phyloP scores from a whole-genome alignment of 2,113 vertebrate genomes.

The Apodemus sylvaticus region DNA sequence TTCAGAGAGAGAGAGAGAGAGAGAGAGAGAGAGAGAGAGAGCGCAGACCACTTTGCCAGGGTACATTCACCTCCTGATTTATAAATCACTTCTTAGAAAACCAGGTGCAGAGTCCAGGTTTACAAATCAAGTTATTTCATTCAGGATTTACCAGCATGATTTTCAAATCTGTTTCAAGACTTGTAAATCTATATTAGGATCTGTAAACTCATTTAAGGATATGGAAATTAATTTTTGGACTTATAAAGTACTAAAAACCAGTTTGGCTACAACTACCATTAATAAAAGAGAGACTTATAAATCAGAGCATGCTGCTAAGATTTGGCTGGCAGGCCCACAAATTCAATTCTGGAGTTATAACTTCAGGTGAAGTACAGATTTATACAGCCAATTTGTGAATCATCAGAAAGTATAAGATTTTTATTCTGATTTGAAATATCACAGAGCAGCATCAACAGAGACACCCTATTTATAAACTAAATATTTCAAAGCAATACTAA shows the following conservation, averaged over 20 bases:
- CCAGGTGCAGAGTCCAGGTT: conserved; percentile 81
- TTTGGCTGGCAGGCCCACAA: conserved; percentile 80
- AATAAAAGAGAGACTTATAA: conserved; percentile 80
- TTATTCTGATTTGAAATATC: conserved; percentile 82
- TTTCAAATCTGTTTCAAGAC: conserved; percentile 82
- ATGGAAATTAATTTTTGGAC: conserved; percentile 80
- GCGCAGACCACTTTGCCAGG: conserved; percentile 68
- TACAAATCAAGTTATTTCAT: conserved; percentile 81
- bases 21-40: conserved; percentile 67
- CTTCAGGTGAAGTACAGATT: conserved; percentile 78
- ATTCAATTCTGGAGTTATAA: conserved; percentile 81
- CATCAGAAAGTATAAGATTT: conserved; percentile 75
- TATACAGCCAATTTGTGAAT: conserved; percentile 82
- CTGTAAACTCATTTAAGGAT: conserved; percentile 80
- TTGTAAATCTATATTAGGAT: conserved; percentile 82
- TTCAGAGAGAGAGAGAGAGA: conserved; percentile 74
- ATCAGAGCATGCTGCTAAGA: conserved; percentile 77
- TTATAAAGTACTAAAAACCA: conserved; percentile 76
- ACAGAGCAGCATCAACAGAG: conserved; percentile 18
- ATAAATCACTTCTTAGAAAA: conserved; percentile 83
- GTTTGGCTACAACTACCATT: conserved; percentile 69
- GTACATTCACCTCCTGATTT: conserved; percentile 78
- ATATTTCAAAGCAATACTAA: conserved; percentile 47
- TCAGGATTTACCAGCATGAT: conserved; percentile 79
- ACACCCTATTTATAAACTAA: conserved; percentile 41